Conservation (phyloP, 2,113 vertebrate genomes). For the Trichomycterus rosablanca region DNA sequence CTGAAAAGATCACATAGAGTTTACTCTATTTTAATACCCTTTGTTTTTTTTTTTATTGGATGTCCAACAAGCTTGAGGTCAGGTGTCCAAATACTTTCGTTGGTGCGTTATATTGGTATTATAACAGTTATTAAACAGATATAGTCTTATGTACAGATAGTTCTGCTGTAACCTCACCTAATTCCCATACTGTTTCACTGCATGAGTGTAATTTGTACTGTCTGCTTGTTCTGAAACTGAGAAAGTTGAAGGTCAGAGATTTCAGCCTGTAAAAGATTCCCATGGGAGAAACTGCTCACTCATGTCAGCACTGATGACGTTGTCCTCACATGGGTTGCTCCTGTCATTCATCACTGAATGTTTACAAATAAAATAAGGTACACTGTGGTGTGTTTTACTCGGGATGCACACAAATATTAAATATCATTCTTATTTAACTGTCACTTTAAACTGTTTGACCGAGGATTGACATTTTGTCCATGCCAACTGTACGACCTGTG, state of each 20-base stretch:
- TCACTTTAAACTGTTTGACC: conserved; percentile 4
- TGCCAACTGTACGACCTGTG: conserved; percentile 4
- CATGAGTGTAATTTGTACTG: background rate
- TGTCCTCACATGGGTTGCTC: background rate
- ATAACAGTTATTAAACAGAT: too few relatives aligned
- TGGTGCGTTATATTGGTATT: too few relatives aligned
- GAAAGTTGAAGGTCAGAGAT: background rate
- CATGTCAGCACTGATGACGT: background rate
- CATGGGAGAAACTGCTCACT: background rate
- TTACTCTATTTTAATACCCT: too few relatives aligned
- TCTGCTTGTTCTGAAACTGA: conserved; percentile 1
- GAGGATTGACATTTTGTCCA: conserved; percentile 11
- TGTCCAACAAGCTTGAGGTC: too few relatives aligned
- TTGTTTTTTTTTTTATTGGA: too few relatives aligned
- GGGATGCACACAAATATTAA: background rate
- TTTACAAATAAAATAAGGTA: too few relatives aligned
- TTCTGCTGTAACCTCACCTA: background rate
- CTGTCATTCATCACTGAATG: background rate
- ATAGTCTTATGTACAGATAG: too few relatives aligned
- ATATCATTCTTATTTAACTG: background rate
- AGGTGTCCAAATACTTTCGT: too few relatives aligned
- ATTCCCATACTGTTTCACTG: background rate
- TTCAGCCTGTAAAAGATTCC: background rate
- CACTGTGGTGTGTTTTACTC: too few relatives aligned
- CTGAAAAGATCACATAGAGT: too few relatives aligned